These are phyloP conservation scores for Netelia melanura DNA, from an alignment of 2,888 invertebrate species.

Conservation along the genomic window DNA sequence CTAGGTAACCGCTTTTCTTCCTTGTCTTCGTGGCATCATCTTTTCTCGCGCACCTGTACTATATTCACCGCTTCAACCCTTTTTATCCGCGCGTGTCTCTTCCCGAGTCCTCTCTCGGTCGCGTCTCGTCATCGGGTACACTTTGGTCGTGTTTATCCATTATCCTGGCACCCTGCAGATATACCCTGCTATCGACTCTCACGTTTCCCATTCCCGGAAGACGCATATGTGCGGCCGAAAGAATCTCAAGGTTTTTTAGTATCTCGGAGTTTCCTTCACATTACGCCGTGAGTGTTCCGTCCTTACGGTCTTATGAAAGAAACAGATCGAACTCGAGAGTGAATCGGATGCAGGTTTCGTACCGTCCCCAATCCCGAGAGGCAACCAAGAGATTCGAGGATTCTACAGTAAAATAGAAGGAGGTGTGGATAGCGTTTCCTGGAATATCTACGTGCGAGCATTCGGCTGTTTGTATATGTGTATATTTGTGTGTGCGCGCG, in stretches of 20 bases:
- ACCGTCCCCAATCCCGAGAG: conserved; percentile 5
- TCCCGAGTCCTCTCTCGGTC: background rate
- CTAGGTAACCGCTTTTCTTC: conserved; percentile 37
- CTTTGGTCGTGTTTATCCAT: conserved; percentile 58
- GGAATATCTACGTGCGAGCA: background rate
- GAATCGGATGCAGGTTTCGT: conserved; percentile 42
- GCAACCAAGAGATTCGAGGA: conserved; percentile 20
- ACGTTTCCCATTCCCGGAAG: conserved; percentile 32
- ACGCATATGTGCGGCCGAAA: conserved; percentile 2
- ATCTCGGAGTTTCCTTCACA: conserved; percentile 6
- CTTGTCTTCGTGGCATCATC: conserved; percentile 9
- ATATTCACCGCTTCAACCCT: conserved; percentile 36
- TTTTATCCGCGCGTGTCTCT: conserved; percentile 12
- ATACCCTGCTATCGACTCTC: conserved; percentile 9
- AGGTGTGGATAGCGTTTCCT: background rate
- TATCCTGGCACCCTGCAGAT: conserved; percentile 45
- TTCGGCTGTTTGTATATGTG: background rate
- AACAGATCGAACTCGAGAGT: conserved; percentile 22
- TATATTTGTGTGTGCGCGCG: conserved; percentile 3
- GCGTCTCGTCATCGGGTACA: conserved; percentile 13
- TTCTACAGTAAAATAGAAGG: conserved; percentile 32
- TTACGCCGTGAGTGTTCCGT: conserved; percentile 2
- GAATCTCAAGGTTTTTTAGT: conserved; percentile 35
- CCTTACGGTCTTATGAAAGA: conserved; percentile 10
- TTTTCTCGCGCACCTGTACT: conserved; percentile 40